Evolutionary conservation across 2,888 invertebrate species (phyloP), one percentile per base, ranked within the genome.

Genomic region (Tachina fera): DNA sequence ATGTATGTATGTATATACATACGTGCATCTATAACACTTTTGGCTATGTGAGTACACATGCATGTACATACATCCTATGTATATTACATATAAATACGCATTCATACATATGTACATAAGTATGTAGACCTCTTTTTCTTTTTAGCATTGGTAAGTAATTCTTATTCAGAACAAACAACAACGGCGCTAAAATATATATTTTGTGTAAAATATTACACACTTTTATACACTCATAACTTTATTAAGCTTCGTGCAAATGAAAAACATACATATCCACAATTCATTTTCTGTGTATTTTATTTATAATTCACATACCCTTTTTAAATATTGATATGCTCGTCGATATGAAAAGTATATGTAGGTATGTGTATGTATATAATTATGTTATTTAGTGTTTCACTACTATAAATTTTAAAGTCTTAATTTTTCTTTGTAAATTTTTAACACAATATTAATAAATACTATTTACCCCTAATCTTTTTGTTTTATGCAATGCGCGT

Each of bases 271-370:
- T n/a, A 11, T 56, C 56, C 1, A n/a, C 13, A 58, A 72, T 39
- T 58, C 31, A 45, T 58, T 47, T 31, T n/a, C n/a, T n/a, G n/a
- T n/a, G 2, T 1, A 11, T 31, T 67, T 9, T 49, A 49, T n/a
- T 14, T 58, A 1, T 67, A 4, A 67, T 67, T 6, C n/a, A 71
- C 79, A 53, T 71, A 79, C 79, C 63, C 31, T 71, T 70, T 71
- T 71, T 16, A 63, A 31, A 31, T 51, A 51, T 79, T 79, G 79
- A 79, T 79, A 79, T 79, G 79, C 71, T 63, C 45, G 43, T 31
- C 49, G 79, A 79, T 79, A 79, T 79, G 79, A 71, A 61, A 53
- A n/a, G n/a, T 70, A 56, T 22, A 43, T 56, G 16, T 70, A 19
- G 13, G 9, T 56, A 43, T 19, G 22, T 51, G 9, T 31, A 22